Evolutionary conservation across 2,113 vertebrate species (phyloP).

Genomic region (Phylloscopus trochilus): DNA sequence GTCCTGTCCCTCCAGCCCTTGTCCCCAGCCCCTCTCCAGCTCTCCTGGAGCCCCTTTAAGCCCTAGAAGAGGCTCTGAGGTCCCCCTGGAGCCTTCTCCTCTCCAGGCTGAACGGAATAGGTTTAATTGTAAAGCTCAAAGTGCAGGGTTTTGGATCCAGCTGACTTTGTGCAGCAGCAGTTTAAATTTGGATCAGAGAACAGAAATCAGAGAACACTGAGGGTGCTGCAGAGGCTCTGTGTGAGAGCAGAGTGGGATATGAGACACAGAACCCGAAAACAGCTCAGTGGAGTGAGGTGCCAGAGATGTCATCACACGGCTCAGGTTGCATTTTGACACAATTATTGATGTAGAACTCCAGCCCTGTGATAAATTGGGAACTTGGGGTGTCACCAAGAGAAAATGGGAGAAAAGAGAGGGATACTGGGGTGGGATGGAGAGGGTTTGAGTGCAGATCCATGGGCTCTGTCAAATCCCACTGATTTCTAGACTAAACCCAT

Average conservation of each 20-base stretch:
- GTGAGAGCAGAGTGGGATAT: neutral
- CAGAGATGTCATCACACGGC: neutral
- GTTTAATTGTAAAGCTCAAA: neutral
- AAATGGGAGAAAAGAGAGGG: neutral
- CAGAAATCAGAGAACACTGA: accelerated
- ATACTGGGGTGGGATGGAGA: accelerated
- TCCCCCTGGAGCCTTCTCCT: neutral
- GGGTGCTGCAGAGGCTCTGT: neutral
- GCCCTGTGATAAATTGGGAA: neutral
- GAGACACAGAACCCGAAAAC: too few relatives aligned
- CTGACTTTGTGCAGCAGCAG: neutral
- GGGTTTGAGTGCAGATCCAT: neutral
- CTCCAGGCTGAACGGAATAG: neutral
- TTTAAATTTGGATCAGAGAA: neutral
- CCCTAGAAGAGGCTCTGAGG: neutral
- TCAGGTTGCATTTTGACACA: neutral
- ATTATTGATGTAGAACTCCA: neutral
- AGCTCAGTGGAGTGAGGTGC: neutral
- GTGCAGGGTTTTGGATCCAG: neutral
- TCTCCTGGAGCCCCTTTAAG: neutral
- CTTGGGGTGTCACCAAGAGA: neutral
- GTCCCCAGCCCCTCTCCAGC: neutral
- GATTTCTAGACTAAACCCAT: neutral
- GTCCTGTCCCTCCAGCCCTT: neutral
- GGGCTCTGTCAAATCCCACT: neutral